These are phyloP conservation scores for Diploptera punctata DNA, from an alignment of 2,888 invertebrate genomes.

Conservation along the genomic window DNA sequence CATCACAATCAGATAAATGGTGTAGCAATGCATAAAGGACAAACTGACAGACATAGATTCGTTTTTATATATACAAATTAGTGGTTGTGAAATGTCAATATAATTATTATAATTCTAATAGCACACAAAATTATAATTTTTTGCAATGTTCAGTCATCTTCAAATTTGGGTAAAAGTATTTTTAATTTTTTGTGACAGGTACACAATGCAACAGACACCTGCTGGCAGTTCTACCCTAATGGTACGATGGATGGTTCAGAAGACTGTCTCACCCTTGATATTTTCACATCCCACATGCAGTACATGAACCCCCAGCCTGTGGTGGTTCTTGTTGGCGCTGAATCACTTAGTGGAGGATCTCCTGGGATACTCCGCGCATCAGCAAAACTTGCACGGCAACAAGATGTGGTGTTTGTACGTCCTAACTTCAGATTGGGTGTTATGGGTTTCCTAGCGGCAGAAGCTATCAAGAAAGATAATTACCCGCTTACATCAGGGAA, in stretches of 20 bases:
- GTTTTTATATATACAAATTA: too few relatives aligned
- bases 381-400: conserved; percentile 74
- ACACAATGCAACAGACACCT: conserved; percentile 70
- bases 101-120: too few relatives aligned
- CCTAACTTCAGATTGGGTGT: conserved; percentile 84
- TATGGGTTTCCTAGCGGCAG: conserved; percentile 81
- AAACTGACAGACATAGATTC: too few relatives aligned
- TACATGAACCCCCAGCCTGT: conserved; percentile 83
- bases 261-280: conserved; percentile 83
- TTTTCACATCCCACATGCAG: conserved; percentile 71
- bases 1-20: too few relatives aligned
- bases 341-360: conserved; percentile 77
- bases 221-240: conserved; percentile 73
- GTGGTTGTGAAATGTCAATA: too few relatives aligned
- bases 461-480: conserved; percentile 69
- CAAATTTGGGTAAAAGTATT: too few relatives aligned
- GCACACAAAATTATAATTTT: too few relatives aligned
- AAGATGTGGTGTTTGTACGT: conserved; percentile 84
- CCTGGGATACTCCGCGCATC: conserved; percentile 76
- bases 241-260: conserved; percentile 74
- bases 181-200: too few relatives aligned
- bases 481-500: conserved; percentile 83
- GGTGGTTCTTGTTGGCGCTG: conserved; percentile 81
- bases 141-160: too few relatives aligned
- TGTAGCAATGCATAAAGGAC: too few relatives aligned